Percentiles rank a stretch among this genome's conserved stretches.
Conservation (phyloP, 2,113 vertebrate species). For the Neogale vison region DNA sequence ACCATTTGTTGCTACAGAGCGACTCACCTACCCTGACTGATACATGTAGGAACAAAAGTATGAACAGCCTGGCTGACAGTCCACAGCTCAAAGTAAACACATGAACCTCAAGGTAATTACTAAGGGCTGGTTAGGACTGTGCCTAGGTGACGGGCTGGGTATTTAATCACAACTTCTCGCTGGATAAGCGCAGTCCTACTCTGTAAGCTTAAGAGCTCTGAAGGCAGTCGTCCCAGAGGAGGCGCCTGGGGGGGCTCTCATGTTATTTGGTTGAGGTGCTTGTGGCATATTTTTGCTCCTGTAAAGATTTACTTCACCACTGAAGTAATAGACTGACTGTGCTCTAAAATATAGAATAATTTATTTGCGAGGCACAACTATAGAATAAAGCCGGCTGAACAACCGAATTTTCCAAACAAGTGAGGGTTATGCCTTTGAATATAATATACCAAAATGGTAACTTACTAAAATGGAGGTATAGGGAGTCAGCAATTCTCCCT, state of each 20-base stretch:
- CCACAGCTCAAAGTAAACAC: neutral
- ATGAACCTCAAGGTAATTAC: neutral
- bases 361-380: neutral
- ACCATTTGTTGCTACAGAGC: neutral
- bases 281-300: neutral
- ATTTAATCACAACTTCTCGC: conserved; percentile 23
- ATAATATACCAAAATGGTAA: neutral
- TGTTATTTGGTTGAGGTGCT: neutral
- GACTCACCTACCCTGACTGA: neutral
- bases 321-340: neutral
- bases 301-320: neutral
- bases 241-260: too few relatives aligned
- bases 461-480: neutral
- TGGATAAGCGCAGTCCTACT: neutral
- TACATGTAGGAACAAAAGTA: neutral
- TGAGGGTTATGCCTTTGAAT: neutral
- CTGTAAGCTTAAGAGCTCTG: neutral
- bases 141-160: neutral
- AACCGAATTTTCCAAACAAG: neutral
- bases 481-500: neutral
- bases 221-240: neutral
- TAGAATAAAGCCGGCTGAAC: neutral
- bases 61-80: neutral
- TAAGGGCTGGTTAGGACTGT: neutral
- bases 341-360: neutral